Percentiles rank a stretch among this genome's conserved stretches.
Conservation (phyloP, 2,113 vertebrate species). For the Orcinus orca region DNA sequence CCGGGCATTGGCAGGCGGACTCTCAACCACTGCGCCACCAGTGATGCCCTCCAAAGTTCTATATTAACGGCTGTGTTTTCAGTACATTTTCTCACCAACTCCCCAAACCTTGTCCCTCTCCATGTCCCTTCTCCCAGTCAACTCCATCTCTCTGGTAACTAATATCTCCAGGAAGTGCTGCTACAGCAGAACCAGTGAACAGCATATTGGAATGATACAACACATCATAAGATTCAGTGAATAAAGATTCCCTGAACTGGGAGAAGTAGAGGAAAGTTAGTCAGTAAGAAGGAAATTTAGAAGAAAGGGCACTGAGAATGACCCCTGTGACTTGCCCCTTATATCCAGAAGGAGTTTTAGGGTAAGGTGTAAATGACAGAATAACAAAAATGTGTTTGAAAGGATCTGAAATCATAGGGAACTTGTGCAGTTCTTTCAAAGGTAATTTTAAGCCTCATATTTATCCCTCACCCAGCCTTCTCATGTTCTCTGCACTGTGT, state of each 20-base stretch:
- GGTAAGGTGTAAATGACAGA: background rate
- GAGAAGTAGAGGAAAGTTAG: background rate
- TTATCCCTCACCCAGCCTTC: background rate
- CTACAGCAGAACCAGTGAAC: background rate
- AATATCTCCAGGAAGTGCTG: background rate
- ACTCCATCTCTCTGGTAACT: background rate
- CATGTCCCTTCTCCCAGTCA: background rate
- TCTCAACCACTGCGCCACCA: too few species aligned
- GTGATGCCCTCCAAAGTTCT: background rate
- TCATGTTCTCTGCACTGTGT: background rate
- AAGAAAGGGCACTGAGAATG: background rate
- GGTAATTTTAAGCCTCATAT: background rate
- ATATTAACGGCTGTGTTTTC: background rate
- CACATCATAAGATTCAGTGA: background rate
- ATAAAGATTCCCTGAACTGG: background rate
- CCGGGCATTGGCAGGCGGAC: too few species aligned
- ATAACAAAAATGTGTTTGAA: background rate
- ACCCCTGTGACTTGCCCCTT: background rate
- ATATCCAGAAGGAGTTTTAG: background rate
- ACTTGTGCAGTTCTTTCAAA: background rate
- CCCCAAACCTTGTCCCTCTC: rapidly evolving
- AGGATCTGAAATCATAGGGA: background rate
- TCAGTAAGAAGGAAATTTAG: background rate
- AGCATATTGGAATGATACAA: background rate
- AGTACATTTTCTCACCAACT: background rate